Conservation (phyloP, 2,113 vertebrate genomes). For the Petaurus breviceps region DNA sequence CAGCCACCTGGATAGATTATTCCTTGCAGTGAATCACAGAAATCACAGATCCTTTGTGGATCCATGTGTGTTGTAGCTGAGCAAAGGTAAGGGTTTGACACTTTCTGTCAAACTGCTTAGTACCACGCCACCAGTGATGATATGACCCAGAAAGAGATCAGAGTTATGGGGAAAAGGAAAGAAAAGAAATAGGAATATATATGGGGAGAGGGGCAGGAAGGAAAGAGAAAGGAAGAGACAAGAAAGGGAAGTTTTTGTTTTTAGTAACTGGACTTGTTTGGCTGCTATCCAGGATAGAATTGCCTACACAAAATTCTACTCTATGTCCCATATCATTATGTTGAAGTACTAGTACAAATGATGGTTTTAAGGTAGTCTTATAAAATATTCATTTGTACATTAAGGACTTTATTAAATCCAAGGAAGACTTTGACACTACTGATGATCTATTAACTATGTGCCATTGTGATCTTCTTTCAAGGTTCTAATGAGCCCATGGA, state of each 20-base stretch:
- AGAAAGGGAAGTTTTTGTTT: neutral
- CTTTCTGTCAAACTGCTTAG: conserved; percentile 19
- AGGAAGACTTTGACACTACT: neutral
- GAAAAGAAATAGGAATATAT: conserved; percentile 1
- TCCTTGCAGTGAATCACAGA: neutral
- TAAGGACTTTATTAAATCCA: conserved; percentile 30
- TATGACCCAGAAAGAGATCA: conserved; percentile 19
- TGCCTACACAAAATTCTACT: neutral
- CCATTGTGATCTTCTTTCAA: conserved; percentile 77
- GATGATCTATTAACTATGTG: conserved; percentile 1
- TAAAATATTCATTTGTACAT: neutral
- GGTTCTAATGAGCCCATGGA: conserved; percentile 90
- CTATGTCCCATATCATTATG: neutral
- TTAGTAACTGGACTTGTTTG: neutral
- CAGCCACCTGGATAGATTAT: neutral
- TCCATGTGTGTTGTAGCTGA: neutral
- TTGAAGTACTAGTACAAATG: neutral
- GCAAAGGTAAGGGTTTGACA: conserved; percentile 3
- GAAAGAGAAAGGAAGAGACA: neutral
- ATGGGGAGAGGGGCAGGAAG: neutral
- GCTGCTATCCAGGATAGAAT: neutral
- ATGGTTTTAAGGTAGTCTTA: neutral
- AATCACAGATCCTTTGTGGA: neutral
- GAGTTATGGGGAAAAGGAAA: neutral
- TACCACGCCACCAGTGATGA: neutral